phyloP scores from a whole-genome alignment of 1,140 invertebrate genomes.

The Melipona quadrifasciata region DNA sequence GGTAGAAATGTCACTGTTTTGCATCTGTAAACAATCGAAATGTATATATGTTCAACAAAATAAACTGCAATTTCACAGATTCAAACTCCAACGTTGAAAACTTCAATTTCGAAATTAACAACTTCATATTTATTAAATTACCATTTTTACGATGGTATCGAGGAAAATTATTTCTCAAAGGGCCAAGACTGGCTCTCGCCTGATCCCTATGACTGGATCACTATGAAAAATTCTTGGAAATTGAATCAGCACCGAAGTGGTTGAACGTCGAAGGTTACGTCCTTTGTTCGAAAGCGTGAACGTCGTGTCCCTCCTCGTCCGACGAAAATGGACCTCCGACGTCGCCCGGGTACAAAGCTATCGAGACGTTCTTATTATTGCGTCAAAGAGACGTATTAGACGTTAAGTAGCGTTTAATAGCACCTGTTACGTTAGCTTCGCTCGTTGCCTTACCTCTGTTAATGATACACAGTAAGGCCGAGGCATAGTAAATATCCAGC shows the following conservation, averaged over 20 bases:
- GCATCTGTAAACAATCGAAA: no score
- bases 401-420: constrained; percentile 36
- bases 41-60: no score
- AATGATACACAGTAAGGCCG: constrained; percentile 2
- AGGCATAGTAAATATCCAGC: constrained; percentile 22
- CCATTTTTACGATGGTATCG: no score
- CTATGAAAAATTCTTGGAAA: not conserved
- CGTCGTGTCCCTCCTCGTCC: not conserved
- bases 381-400: constrained; percentile 23
- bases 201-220: no score
- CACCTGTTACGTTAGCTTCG: constrained; percentile 30
- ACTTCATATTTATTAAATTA: no score
- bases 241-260: not conserved
- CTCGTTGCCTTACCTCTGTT: not conserved
- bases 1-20: no score
- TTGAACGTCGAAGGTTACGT: not conserved
- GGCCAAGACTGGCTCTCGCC: no score
- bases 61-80: not conserved
- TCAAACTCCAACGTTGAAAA: not conserved
- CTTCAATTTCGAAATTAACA: no score
- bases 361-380: constrained; percentile 27
- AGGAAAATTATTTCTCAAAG: not conserved
- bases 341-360: not conserved
- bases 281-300: not conserved
- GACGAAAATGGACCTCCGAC: not conserved